Evolutionary conservation across 2,113 vertebrate genomes (phyloP).

Genomic region (Ibidorhyncha struthersii): DNA sequence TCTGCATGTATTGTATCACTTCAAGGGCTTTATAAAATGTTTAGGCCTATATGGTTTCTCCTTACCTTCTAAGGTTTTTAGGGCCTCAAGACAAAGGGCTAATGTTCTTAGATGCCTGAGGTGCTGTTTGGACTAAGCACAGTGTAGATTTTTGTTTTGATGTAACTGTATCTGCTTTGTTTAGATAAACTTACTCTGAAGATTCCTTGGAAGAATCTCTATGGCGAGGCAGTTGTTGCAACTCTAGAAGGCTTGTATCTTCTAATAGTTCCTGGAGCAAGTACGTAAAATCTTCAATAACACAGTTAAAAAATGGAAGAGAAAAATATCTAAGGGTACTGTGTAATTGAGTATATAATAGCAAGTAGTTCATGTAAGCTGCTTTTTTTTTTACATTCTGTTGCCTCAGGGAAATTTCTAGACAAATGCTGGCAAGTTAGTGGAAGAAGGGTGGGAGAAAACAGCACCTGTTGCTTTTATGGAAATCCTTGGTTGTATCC

Average conservation of each 20-base stretch:
- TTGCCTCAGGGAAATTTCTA: neutral
- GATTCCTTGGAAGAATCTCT: constrained; percentile 99
- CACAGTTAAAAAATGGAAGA: neutral
- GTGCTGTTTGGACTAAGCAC: neutral
- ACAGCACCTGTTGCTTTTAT: neutral
- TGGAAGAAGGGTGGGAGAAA: neutral
- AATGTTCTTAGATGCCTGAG: neutral
- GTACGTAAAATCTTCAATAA: constrained; percentile 76
- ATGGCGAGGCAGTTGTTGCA: constrained; percentile 93
- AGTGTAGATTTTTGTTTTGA: neutral
- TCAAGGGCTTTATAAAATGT: neutral
- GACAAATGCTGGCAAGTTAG: neutral
- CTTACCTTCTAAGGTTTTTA: neutral
- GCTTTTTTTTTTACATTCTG: neutral
- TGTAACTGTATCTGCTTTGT: constrained; percentile 38
- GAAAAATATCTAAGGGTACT: neutral
- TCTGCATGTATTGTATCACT: neutral
- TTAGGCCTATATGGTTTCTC: neutral
- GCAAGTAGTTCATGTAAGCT: neutral
- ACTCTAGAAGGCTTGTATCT: constrained; percentile 93
- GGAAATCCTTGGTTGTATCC: neutral
- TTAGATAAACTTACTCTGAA: constrained; percentile 94
- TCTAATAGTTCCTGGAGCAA: constrained; percentile 93
- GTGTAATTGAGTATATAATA: neutral
- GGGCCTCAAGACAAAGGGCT: neutral